phyloP scores from a whole-genome alignment of 2,888 invertebrate species.

The Eupithecia inturbata region DNA sequence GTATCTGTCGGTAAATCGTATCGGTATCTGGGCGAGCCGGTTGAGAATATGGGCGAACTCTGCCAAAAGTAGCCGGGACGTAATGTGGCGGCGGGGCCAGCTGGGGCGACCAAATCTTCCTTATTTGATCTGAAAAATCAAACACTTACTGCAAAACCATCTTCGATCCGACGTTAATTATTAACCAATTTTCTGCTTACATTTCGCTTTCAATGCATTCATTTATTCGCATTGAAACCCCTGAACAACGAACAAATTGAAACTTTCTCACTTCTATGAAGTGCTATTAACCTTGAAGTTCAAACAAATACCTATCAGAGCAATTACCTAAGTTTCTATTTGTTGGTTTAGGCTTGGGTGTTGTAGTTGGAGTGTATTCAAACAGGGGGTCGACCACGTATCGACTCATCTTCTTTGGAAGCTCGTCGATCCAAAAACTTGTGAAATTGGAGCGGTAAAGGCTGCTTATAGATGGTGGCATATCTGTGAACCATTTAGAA shows the following conservation, averaged over 20 bases:
- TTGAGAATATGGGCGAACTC: constrained; percentile 59
- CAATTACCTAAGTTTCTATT: constrained; percentile 61
- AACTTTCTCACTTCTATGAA: constrained; percentile 1
- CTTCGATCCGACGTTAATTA: neutral
- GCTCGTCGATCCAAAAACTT: constrained; percentile 92
- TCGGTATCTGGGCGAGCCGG: constrained; percentile 63
- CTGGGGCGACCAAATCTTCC: constrained; percentile 64
- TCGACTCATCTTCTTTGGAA: constrained; percentile 89
- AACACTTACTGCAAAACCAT: neutral
- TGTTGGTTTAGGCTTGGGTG: constrained; percentile 60
- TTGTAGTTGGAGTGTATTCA: constrained; percentile 64
- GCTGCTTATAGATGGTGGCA: constrained; percentile 88
- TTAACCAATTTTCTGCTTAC: neutral
- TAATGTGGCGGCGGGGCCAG: constrained; percentile 57
- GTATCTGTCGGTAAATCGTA: constrained; percentile 69
- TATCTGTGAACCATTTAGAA: constrained; percentile 80
- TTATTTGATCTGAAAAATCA: constrained; percentile 60
- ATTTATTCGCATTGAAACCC: constrained; percentile 1
- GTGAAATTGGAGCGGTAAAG: constrained; percentile 91
- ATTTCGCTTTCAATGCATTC: neutral
- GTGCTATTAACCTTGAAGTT: constrained; percentile 17
- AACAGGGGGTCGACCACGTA: constrained; percentile 74
- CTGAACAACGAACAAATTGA: neutral
- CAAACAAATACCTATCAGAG: constrained; percentile 31
- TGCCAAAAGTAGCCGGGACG: constrained; percentile 63